phyloP scores from a whole-genome alignment of 2,888 invertebrate species.

The Pyrrhia umbra region DNA sequence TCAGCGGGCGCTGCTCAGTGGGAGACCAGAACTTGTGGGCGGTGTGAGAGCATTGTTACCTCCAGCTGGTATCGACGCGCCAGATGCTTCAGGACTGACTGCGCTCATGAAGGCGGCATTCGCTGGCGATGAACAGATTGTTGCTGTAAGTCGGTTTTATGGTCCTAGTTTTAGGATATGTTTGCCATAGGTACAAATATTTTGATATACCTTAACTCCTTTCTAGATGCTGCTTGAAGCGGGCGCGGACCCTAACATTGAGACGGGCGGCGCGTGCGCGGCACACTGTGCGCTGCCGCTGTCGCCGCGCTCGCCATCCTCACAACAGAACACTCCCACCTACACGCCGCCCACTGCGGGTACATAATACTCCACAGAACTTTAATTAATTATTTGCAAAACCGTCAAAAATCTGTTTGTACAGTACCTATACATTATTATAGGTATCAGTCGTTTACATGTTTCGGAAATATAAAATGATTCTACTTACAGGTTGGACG shows the following conservation, averaged over 20 bases:
- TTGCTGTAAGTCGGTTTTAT: slow-evolving; percentile 83
- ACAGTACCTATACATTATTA: too few relatives aligned
- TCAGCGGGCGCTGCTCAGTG: slow-evolving; percentile 95
- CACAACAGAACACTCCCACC: slow-evolving; percentile 64
- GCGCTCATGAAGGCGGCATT: slow-evolving; percentile 96
- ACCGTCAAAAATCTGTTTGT: too few relatives aligned
- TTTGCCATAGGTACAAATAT: neutral
- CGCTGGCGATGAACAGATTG: slow-evolving; percentile 94
- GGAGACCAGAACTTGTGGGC: slow-evolving; percentile 94
- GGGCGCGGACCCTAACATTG: slow-evolving; percentile 95
- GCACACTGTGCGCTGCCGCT: slow-evolving; percentile 80
- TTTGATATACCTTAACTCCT: neutral
- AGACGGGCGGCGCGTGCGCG: slow-evolving; percentile 91
- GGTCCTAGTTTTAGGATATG: neutral
- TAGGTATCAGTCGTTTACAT: too few relatives aligned
- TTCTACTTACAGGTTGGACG: slow-evolving; percentile 92
- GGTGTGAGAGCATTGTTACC: slow-evolving; percentile 94
- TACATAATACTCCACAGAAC: too few relatives aligned
- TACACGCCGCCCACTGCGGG: slow-evolving; percentile 86
- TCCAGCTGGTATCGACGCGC: slow-evolving; percentile 92
- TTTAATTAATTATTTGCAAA: too few relatives aligned
- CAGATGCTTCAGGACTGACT: slow-evolving; percentile 94
- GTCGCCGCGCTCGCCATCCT: slow-evolving; percentile 79
- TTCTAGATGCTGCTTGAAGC: slow-evolving; percentile 93
- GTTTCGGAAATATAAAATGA: slow-evolving; percentile 1